Evolutionary conservation across 1,140 invertebrate genomes (phyloP).

Genomic region (Episyrphus balteatus): DNA sequence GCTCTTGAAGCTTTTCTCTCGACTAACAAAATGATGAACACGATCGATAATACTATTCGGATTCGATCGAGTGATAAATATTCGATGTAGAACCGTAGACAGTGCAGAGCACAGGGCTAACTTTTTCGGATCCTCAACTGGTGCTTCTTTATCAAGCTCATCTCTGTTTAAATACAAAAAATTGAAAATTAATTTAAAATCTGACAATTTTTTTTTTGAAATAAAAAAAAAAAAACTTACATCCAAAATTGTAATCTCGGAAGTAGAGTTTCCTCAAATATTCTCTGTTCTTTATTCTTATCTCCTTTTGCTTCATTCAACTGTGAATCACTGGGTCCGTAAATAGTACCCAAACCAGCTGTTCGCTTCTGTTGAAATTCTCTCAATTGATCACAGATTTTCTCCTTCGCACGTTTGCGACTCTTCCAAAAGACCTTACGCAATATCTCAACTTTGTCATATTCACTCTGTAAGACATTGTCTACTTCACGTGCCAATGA

Average conservation of each 20-base stretch:
- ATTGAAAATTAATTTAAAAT: slow-evolving; percentile 1
- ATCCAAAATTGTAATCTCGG: slow-evolving; percentile 59
- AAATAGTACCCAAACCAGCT: slow-evolving; percentile 80
- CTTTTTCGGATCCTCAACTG: slow-evolving; percentile 47
- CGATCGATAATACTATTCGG: slow-evolving; percentile 32
- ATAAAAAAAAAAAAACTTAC: slow-evolving; percentile 40
- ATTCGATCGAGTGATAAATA: slow-evolving; percentile 30
- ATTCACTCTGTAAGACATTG: slow-evolving; percentile 66
- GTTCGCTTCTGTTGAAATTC: slow-evolving; percentile 86
- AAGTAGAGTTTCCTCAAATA: slow-evolving; percentile 60
- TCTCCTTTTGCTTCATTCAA: slow-evolving; percentile 72
- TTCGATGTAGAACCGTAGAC: slow-evolving; percentile 56
- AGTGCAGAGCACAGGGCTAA: slow-evolving; percentile 65
- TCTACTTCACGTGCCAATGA: slow-evolving; percentile 75
- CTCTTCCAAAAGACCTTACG: slow-evolving; percentile 82
- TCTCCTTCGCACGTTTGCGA: slow-evolving; percentile 69
- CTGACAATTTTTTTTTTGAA: slow-evolving; percentile 1
- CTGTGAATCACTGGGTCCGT: slow-evolving; percentile 73
- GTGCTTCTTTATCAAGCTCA: slow-evolving; percentile 56
- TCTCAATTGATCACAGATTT: slow-evolving; percentile 72
- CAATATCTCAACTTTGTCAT: slow-evolving; percentile 79
- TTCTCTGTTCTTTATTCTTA: slow-evolving; percentile 64
- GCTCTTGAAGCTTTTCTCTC: slow-evolving; percentile 68
- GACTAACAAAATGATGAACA: slow-evolving; percentile 66
- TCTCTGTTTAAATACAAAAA: slow-evolving; percentile 41